phyloP scores from a whole-genome alignment of 2,888 invertebrate species.

The Meteorus cinctellus region DNA sequence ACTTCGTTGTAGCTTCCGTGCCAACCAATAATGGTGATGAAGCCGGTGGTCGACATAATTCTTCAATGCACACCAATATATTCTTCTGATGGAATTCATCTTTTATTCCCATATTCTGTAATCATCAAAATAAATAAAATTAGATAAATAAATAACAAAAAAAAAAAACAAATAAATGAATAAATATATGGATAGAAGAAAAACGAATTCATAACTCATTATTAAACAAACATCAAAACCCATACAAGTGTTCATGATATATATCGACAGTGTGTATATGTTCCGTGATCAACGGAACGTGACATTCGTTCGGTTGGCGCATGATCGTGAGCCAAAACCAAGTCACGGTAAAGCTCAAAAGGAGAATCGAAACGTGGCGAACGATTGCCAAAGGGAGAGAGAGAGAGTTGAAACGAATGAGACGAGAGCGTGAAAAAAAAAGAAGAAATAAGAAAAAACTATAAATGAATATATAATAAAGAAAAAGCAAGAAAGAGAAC shows the following conservation, averaged over 20 bases:
- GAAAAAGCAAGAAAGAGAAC: constrained; percentile 13
- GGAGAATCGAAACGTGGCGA: constrained; percentile 17
- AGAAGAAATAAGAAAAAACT: constrained; percentile 32
- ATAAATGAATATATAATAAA: constrained; percentile 38
- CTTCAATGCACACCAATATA: constrained; percentile 81
- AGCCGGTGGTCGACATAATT: constrained; percentile 74
- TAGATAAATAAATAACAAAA: constrained; percentile 4
- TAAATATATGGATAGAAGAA: background rate
- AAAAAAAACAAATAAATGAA: background rate
- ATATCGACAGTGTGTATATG: constrained; percentile 1
- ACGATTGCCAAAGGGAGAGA: constrained; percentile 33
- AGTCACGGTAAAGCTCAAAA: constrained; percentile 41
- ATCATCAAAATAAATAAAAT: constrained; percentile 47
- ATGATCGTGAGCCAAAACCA: constrained; percentile 45
- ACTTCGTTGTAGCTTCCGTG: constrained; percentile 49
- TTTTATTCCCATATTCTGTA: constrained; percentile 83
- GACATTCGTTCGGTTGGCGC: constrained; percentile 37
- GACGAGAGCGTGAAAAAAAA: constrained; percentile 20
- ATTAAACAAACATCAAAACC: background rate
- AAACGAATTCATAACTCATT: background rate
- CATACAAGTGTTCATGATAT: background rate
- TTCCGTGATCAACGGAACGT: constrained; percentile 42
- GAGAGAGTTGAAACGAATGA: constrained; percentile 21
- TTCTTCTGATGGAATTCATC: constrained; percentile 84
- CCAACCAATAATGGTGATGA: constrained; percentile 55